Conservation (phyloP, 2,888 invertebrate species). For the Pyrrhia umbra region DNA sequence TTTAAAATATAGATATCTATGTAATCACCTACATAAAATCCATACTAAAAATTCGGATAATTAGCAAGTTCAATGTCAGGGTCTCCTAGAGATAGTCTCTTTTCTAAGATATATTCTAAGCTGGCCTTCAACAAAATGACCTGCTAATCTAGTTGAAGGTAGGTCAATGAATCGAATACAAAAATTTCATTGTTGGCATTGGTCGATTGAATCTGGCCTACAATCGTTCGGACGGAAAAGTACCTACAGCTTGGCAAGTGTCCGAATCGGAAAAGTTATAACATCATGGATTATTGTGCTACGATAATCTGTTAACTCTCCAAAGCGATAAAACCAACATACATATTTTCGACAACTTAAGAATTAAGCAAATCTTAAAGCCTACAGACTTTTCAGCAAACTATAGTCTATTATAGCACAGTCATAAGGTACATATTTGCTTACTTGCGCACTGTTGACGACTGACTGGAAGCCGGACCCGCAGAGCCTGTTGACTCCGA, state of each 20-base stretch:
- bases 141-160: constrained; percentile 9
- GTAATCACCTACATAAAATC: too few relatives aligned
- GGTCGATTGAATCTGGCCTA: constrained; percentile 9
- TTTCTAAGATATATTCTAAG: constrained; percentile 8
- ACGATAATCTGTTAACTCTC: neutral
- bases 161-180: constrained; percentile 17
- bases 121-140: neutral
- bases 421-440: neutral
- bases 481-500: constrained; percentile 97
- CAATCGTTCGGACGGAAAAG: neutral
- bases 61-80: neutral
- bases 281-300: neutral
- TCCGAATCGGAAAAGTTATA: constrained; percentile 11
- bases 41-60: neutral
- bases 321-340: neutral
- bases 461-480: constrained; percentile 99
- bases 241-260: constrained; percentile 29
- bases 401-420: neutral
- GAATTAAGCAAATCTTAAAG: too few relatives aligned
- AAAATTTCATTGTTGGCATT: constrained; percentile 30
- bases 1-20: too few relatives aligned
- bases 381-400: too few relatives aligned
- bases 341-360: neutral
- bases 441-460: constrained; percentile 96
- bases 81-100: neutral